Base-by-base conservation (phyloP, 2,888 invertebrate genomes). In the Hydroisotoma schaefferi region DNA sequence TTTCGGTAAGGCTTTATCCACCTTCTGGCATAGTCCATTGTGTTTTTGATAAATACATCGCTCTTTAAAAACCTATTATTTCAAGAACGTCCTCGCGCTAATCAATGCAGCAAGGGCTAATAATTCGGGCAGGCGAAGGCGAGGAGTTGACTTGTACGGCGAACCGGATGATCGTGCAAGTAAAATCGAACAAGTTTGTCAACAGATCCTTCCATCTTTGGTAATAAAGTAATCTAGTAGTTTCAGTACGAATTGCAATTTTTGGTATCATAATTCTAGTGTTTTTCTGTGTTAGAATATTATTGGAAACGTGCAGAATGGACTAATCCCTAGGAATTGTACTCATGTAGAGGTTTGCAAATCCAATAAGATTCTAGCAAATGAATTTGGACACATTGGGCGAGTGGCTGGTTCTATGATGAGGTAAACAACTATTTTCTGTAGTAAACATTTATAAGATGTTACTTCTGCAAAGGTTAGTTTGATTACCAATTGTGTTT, bases 271-370 rank as follows among this genome's bases (percentile, higher is more conserved):
- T 22, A n/a, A n/a, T 2, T 1, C 23, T 26, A 15, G 27, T n/a
- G n/a, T n/a, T n/a, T n/a, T n/a, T n/a, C n/a, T n/a, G n/a, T n/a
- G n/a, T n/a, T 33, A 38, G 68, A 68, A 66, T 48, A 54, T 66
- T n/a, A 59, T 68, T 28, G 68, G 66, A 22, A 61, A 66, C 46
- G 66, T 61, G 48, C 57, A 63, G 40, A 59, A 64, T 46, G 66
- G 68, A 29, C 55, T 58, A 37, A 38, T 68, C 44, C 66, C 68
- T 29, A 22, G 66, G 20, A 64, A 63, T 38, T 68, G 68, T 37
- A 63, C 66, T 1, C 60, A 63, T 51, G 58, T 59, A 54, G 63
- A 66, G 63, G 60, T 68, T 44, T 68, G 68, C 57, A 62, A 57
- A 40, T 55, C 63, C 28, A 68, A 66, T 47, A 53, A 51, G 29